Percentiles rank a stretch among this genome's conserved stretches.
These are phyloP conservation scores for Cyclophora punctaria DNA, from an alignment of 2,888 invertebrate genomes.

Conservation along the genomic window DNA sequence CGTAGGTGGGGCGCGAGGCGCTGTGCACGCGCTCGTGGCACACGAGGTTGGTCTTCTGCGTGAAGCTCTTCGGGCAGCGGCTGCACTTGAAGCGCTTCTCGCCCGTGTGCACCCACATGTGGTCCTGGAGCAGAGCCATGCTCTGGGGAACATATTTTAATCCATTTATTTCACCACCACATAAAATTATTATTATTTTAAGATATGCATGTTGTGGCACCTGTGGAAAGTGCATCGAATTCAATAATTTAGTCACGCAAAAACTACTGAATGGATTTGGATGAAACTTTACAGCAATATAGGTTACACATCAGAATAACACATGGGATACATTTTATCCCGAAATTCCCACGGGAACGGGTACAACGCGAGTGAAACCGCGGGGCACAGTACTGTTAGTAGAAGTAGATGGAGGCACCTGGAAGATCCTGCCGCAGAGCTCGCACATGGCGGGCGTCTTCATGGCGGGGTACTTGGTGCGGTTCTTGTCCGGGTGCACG, in stretches of 20 bases:
- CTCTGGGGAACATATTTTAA: constrained; percentile 32
- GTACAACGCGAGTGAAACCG: too few relatives aligned
- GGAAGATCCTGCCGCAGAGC: constrained; percentile 49
- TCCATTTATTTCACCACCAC: not conserved
- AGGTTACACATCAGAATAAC: too few relatives aligned
- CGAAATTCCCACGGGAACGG: too few relatives aligned
- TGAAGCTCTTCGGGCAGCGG: constrained; percentile 59
- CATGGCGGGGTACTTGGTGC: constrained; percentile 65
- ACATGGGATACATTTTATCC: too few relatives aligned
- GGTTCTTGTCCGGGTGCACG: constrained; percentile 60
- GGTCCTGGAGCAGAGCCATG: constrained; percentile 58
- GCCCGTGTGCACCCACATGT: constrained; percentile 64
- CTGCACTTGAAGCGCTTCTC: constrained; percentile 62
- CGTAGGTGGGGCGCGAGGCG: constrained; percentile 43
- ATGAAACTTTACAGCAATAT: too few relatives aligned
- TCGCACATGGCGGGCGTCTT: constrained; percentile 66
- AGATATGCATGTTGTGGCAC: not conserved
- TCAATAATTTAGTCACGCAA: too few relatives aligned
- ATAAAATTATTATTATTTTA: not conserved
- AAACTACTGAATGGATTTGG: too few relatives aligned
- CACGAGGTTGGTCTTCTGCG: constrained; percentile 57
- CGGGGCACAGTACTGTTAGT: too few relatives aligned
- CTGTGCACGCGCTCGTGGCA: constrained; percentile 56
- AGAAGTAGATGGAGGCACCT: too few relatives aligned
- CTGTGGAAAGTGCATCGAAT: too few relatives aligned